Evolutionary conservation across 2,113 vertebrate genomes (phyloP).

Genomic region (Alectura lathami): DNA sequence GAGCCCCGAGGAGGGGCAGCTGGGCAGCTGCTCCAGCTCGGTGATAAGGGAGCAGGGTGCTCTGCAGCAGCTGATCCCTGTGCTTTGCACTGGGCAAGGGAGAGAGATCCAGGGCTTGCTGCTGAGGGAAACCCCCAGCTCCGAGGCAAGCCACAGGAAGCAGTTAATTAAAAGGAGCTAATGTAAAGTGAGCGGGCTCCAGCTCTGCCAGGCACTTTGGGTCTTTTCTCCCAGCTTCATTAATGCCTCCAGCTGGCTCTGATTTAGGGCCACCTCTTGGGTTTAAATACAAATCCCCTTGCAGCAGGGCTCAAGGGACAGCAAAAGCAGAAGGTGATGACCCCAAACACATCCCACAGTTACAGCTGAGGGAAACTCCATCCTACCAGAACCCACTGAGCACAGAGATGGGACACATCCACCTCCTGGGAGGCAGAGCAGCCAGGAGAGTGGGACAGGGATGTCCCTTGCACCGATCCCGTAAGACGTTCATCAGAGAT

Average conservation of each 20-base stretch:
- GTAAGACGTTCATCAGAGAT: no score
- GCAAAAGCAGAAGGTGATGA: not conserved
- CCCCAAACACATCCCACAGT: accelerated
- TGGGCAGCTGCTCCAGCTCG: not conserved
- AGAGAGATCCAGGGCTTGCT: not conserved
- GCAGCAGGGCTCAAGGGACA: not conserved
- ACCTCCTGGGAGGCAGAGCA: not conserved
- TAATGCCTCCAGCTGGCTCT: not conserved
- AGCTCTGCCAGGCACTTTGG: not conserved
- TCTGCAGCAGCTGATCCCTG: not conserved
- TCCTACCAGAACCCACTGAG: not conserved
- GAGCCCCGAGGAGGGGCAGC: not conserved
- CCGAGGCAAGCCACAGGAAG: not conserved
- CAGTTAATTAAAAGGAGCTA: not conserved
- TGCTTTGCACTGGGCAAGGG: accelerated
- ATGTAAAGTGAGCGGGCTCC: not conserved
- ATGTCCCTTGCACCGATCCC: not conserved
- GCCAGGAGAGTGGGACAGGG: no score
- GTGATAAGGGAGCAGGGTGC: not conserved
- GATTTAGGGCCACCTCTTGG: not conserved
- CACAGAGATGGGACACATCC: not conserved
- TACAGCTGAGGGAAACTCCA: not conserved
- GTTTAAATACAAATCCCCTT: not conserved
- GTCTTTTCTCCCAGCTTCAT: not conserved
- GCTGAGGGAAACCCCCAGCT: not conserved